phyloP scores from a whole-genome alignment of 2,797 vertebrate species.

The Pempheris klunzingeri region DNA sequence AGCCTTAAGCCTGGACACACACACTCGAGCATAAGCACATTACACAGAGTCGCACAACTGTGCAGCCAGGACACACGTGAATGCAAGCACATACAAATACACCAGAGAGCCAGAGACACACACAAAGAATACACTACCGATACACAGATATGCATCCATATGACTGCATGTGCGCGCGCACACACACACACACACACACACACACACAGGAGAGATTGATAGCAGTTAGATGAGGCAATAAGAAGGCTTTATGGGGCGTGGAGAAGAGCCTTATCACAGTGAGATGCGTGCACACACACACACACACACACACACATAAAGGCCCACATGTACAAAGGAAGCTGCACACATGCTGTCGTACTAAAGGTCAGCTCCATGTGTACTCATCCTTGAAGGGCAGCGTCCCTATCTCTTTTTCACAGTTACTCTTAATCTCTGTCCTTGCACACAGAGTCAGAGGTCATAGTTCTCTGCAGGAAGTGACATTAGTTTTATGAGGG shows the following conservation, averaged over 20 bases:
- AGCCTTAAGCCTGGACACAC: constrained; percentile 15
- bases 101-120: not conserved
- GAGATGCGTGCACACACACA: constrained; percentile 3
- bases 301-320: not conserved
- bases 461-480: constrained; percentile 1
- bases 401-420: not conserved
- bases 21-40: constrained; percentile 18
- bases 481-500: not conserved
- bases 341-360: not conserved
- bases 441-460: constrained; percentile 18
- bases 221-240: constrained; percentile 30
- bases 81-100: not conserved
- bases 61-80: constrained; percentile 11
- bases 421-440: not conserved
- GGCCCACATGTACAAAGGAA: not conserved
- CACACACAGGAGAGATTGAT: constrained; percentile 31
- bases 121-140: not conserved
- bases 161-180: not conserved
- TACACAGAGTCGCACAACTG: constrained; percentile 10
- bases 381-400: constrained; percentile 23
- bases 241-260: constrained; percentile 41
- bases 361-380: constrained; percentile 20
- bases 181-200: not conserved
- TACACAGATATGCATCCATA: not conserved
- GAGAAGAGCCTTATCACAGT: constrained; percentile 33